These are phyloP conservation scores for Magallana ariakensis DNA, from an alignment of 1,140 invertebrate species.

Conservation along the genomic window DNA sequence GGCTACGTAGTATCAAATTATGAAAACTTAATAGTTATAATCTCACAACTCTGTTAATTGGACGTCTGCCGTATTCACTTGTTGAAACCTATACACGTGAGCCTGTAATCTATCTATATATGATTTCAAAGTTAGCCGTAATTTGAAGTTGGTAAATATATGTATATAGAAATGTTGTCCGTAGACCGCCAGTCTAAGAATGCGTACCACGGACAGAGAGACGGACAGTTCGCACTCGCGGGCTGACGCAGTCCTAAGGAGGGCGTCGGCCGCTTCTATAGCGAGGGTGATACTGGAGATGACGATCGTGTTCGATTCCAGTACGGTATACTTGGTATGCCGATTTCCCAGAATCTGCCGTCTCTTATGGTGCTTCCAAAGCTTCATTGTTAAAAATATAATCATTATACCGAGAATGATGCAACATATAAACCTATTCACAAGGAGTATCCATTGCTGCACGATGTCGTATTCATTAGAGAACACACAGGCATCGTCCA, in stretches of 20 bases:
- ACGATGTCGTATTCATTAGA: not conserved
- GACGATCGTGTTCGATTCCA: not conserved
- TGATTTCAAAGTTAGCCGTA: not conserved
- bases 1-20: too few relatives aligned
- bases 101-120: not conserved
- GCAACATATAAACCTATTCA: not conserved
- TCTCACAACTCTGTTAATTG: too few relatives aligned
- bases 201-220: conserved; percentile 11
- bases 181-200: not conserved
- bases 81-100: too few relatives aligned
- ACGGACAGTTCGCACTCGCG: not conserved
- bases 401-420: not conserved
- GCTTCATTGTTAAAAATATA: not conserved
- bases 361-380: not conserved
- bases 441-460: not conserved
- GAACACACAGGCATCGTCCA: not conserved
- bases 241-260: not conserved
- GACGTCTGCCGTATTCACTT: too few relatives aligned
- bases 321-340: not conserved
- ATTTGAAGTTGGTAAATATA: conserved; percentile 2
- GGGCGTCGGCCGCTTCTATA: not conserved
- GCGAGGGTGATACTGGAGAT: not conserved
- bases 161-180: not conserved
- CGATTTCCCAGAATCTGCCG: not conserved
- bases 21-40: too few relatives aligned